These are phyloP conservation scores for Orestias chungarensis DNA, from an alignment of 2,797 vertebrate genomes.

Conservation along the genomic window DNA sequence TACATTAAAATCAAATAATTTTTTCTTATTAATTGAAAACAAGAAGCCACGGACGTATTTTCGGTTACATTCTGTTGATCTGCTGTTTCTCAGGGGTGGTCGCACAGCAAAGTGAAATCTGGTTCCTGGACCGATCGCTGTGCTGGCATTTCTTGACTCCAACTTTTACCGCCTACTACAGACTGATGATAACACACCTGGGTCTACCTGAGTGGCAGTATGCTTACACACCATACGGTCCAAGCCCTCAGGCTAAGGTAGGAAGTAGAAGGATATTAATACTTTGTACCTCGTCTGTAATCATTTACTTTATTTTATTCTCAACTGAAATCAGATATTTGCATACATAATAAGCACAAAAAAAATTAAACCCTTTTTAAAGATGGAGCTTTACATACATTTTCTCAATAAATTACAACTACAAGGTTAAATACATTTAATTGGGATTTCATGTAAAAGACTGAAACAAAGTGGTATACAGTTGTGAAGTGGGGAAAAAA, in stretches of 20 bases:
- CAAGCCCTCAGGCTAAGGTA: slow-evolving; percentile 95
- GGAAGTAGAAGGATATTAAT: neutral
- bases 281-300: neutral
- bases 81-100: slow-evolving; percentile 75
- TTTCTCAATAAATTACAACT: neutral
- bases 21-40: neutral
- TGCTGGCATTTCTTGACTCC: slow-evolving; percentile 93
- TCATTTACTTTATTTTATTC: slow-evolving; percentile 8
- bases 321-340: slow-evolving; percentile 2
- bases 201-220: slow-evolving; percentile 98
- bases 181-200: slow-evolving; percentile 93
- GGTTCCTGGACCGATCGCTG: slow-evolving; percentile 95
- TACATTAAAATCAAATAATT: neutral
- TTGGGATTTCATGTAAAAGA: too few relatives aligned
- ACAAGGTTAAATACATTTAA: too few relatives aligned
- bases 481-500: too few relatives aligned
- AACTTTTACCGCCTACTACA: slow-evolving; percentile 93
- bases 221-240: slow-evolving; percentile 90
- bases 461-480: too few relatives aligned
- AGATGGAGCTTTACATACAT: neutral
- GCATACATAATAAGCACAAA: neutral
- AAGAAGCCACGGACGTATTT: neutral
- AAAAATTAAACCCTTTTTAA: neutral
- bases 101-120: slow-evolving; percentile 87
- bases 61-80: neutral